Base-by-base conservation (phyloP, 2,888 invertebrate species). In the Callyntrura sp. region DNA sequence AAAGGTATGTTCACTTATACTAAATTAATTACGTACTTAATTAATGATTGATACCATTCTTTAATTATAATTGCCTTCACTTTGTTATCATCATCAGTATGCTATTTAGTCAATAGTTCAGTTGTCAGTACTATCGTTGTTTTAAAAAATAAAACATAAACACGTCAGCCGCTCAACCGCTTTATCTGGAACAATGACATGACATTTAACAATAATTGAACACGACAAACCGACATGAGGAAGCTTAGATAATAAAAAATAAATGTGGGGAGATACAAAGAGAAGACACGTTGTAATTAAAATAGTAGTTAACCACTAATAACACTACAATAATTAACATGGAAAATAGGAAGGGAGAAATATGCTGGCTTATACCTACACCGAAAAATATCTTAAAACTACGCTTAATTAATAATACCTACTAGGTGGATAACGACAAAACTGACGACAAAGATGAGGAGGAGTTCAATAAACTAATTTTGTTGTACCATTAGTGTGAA, bases 11-110 rank as follows among this genome's bases (percentile, higher is more conserved):
- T 68, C 35, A 12, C 35, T 68, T 35, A 35, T 3, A 35, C 35
- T 68, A 35, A 35, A n/a, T 35, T 14, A 14, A 35, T 11, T 28
- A 68, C 68, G 35, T 28, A 68, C 68, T 68, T 68, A 68, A n/a
- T 68, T 68, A 68, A 68, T 68, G 68, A 68, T 68, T 68, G 68
- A 68, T 68, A 68, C 68, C 79, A 57, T 48, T 45, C 25, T n/a
- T 60, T 17, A 82, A 62, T 60, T 25, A 23, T 62, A 48, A 76
- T 55, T 76, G 76, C 51, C 68, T 68, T 68, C n/a, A 17, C 57
- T 17, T 17, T 2, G 17, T 25, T 23, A 62, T 62, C 23, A 62
- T 62, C 11, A 11, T 23, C 23, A 25, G 28, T 35, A 68, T n/a
- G 35, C 35, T 17, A 35, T 35, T 0, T 68, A 35, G n/a, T 35